Evolutionary conservation across 2,888 invertebrate species (phyloP).

Genomic region (Synergus laeviventris): DNA sequence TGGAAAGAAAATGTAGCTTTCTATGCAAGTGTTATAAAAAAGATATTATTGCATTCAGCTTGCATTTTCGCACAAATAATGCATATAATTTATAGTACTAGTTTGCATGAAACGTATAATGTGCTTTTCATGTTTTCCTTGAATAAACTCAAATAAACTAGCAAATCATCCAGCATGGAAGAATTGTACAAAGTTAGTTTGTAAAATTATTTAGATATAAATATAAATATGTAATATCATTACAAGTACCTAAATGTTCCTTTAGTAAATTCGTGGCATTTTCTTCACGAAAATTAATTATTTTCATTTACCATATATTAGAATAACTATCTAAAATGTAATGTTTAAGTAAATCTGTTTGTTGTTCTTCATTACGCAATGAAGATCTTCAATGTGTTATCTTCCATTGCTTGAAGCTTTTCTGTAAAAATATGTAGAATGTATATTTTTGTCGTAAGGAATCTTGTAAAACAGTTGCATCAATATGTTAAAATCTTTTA

Average conservation of each 20-base stretch:
- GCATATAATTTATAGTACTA: not conserved
- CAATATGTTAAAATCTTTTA: constrained; percentile 69
- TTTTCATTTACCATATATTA: not conserved
- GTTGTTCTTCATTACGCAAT: not conserved
- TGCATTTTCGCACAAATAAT: no score
- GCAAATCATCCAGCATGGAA: not conserved
- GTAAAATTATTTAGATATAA: not conserved
- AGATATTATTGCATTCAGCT: no score
- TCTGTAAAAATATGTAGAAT: constrained; percentile 14
- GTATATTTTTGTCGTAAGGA: constrained; percentile 9
- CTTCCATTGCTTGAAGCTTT: constrained; percentile 30
- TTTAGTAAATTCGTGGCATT: not conserved
- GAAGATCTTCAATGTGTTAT: not conserved
- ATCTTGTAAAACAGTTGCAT: not conserved
- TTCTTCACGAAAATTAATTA: not conserved
- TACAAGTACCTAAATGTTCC: not conserved
- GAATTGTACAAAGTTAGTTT: not conserved
- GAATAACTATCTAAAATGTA: not conserved
- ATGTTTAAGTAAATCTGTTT: not conserved
- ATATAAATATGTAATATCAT: not conserved
- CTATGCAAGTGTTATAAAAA: no score
- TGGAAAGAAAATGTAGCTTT: no score
- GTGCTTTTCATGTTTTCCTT: not conserved
- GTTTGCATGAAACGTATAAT: not conserved
- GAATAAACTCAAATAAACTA: not conserved